Evolutionary conservation across 64 coral and sea anemone species (phyloP), one percentile per base, ranked within the genome.

Genomic region (Exaiptasia diaphana): DNA sequence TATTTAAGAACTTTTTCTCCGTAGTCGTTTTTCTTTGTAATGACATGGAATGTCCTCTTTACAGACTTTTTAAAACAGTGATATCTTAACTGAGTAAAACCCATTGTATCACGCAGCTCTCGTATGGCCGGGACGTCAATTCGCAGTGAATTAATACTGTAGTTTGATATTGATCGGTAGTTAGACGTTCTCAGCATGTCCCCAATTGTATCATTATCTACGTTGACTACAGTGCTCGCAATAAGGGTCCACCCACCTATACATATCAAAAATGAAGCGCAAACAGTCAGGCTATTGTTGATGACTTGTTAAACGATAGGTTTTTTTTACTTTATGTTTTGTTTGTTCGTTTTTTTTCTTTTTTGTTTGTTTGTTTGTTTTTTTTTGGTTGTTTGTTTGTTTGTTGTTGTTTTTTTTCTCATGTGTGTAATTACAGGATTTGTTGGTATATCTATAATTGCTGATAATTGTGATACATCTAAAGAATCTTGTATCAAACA

Each of bases 221-320:
- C 13, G 13, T 13, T 78, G 2, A 79, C 10, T 12, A 80, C 30
- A 8, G 81, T 91, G 35, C 78, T 82, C 43, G 76, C 76, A 15
- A 92, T 67, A 34, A 92, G 50, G 0, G 88, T 91, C 88, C 88
- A 91, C 38, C 88, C 88, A 4, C 88, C 88, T 91, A 60, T 29
- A 31, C 42, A 23, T 9, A 35, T 13, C 18, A 40, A 63, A n/a
- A 65, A 10, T 11, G 53, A 57, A 57, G 53, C 20, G 53, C 7
- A 0, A 57, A 57, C 27, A 5, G 53, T 54, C 52, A n/a, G n/a
- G n/a, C n/a, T n/a, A n/a, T n/a, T n/a, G n/a, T n/a, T n/a, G n/a
- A n/a, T n/a, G n/a, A n/a, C n/a, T n/a, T n/a, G n/a, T n/a, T n/a
- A 41, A 2, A 23, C 18, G 5, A 31, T 4, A 75, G 42, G 23